Percentiles rank a stretch among this genome's conserved stretches.
Conservation (phyloP, 2,113 vertebrate genomes). For the Neodon shergylaensis region DNA sequence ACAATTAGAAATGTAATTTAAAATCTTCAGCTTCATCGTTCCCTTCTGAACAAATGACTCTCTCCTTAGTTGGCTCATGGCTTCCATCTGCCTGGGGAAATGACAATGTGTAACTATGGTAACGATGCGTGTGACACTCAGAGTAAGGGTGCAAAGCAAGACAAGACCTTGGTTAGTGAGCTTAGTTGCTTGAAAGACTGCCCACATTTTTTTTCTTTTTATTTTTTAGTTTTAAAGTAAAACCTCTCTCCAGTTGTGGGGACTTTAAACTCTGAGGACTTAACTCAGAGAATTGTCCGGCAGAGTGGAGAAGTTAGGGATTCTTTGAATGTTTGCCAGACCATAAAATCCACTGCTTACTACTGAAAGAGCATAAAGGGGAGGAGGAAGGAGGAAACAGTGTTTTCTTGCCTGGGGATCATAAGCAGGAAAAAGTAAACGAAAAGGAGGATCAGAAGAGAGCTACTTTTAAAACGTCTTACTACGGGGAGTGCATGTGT, state of each 20-base stretch:
- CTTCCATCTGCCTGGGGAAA: not conserved
- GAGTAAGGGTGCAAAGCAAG: not conserved
- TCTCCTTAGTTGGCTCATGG: not conserved
- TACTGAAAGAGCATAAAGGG: not conserved
- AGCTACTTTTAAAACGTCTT: not conserved
- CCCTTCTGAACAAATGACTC: not conserved
- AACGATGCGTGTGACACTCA: not conserved
- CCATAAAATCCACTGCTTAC: too few relatives aligned
- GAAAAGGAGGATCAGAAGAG: not conserved
- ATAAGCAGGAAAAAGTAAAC: not conserved
- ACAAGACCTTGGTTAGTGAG: not conserved
- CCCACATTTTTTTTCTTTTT: too few relatives aligned
- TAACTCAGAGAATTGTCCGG: not conserved
- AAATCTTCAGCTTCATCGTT: not conserved
- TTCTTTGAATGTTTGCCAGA: not conserved
- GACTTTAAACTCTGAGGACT: not conserved
- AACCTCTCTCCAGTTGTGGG: not conserved
- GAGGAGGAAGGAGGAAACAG: not conserved
- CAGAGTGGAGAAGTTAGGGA: not conserved
- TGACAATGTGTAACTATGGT: not conserved
- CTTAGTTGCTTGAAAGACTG: not conserved
- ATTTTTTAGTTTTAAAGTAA: not conserved
- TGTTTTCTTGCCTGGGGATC: not conserved
- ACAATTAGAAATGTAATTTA: not conserved
- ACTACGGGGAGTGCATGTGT: not conserved